Evolutionary conservation across 1,140 invertebrate genomes (phyloP).

Genomic region (Planococcus citri): DNA sequence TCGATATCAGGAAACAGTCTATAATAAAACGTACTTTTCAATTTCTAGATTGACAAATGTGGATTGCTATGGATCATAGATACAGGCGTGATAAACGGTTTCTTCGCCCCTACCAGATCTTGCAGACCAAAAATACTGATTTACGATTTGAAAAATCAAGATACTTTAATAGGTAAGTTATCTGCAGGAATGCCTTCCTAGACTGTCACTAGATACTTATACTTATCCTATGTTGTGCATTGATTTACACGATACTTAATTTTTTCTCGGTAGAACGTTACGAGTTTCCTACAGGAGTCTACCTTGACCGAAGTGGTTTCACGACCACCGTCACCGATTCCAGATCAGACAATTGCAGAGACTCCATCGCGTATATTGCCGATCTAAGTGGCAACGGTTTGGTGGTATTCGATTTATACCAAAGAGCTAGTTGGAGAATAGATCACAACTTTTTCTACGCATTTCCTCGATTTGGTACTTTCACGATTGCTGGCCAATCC

Average conservation of each 20-base stretch:
- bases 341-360: constrained; percentile 36
- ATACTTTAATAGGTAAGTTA: constrained; percentile 28
- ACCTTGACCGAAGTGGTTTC: constrained; percentile 37
- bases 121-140: constrained; percentile 49
- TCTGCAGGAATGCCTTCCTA: too few relatives aligned
- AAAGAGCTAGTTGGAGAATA: constrained; percentile 48
- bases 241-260: too few relatives aligned
- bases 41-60: constrained; percentile 49
- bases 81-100: constrained; percentile 39
- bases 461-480: constrained; percentile 50
- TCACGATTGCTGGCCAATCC: constrained; percentile 48
- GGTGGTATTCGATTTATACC: constrained; percentile 50
- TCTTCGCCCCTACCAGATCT: constrained; percentile 30
- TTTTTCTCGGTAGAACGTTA: constrained; percentile 40
- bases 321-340: constrained; percentile 31
- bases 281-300: constrained; percentile 37
- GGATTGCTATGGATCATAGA: constrained; percentile 53
- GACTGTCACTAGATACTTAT: too few relatives aligned
- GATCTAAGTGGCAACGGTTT: constrained; percentile 54
- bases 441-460: constrained; percentile 56
- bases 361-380: constrained; percentile 59
- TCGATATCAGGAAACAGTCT: too few relatives aligned
- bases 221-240: too few relatives aligned
- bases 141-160: constrained; percentile 42
- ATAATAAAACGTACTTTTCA: too few relatives aligned